Percentiles rank a stretch among this genome's conserved stretches.
phyloP scores from a whole-genome alignment of 2,797 vertebrate species.

The Xenops minutus region DNA sequence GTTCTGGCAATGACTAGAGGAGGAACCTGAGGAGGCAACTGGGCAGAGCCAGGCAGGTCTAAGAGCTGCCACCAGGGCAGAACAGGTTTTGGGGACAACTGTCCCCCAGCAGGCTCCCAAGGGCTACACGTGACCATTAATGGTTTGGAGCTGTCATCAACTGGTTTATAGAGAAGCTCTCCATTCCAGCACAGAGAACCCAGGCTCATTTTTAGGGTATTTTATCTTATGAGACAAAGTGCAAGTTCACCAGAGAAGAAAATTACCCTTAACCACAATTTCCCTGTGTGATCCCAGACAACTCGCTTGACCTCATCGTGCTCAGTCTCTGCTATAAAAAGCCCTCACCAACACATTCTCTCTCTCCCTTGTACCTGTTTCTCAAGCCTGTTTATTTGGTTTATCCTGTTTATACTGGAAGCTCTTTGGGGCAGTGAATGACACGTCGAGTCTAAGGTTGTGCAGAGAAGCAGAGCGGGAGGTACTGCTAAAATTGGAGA shows the following conservation, averaged over 20 bases:
- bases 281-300: not conserved
- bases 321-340: not conserved
- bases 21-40: too few relatives aligned
- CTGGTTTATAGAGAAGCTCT: not conserved
- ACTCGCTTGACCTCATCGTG: not conserved
- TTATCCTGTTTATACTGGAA: rapidly evolving
- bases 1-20: not conserved
- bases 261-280: not conserved
- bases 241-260: not conserved
- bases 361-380: not conserved
- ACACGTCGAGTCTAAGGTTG: rapidly evolving
- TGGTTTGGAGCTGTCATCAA: not conserved
- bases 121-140: not conserved
- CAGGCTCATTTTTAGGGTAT: not conserved
- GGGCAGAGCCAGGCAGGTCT: rapidly evolving
- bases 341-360: not conserved
- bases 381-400: rapidly evolving
- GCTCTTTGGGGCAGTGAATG: not conserved
- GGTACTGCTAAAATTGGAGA: rapidly evolving
- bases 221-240: not conserved
- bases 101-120: not conserved
- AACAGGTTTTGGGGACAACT: not conserved
- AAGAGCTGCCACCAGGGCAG: not conserved
- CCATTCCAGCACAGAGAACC: not conserved
- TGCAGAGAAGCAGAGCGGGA: not conserved